Conservation (phyloP, 1,140 invertebrate species). For the Drosophila equinoxialis region DNA sequence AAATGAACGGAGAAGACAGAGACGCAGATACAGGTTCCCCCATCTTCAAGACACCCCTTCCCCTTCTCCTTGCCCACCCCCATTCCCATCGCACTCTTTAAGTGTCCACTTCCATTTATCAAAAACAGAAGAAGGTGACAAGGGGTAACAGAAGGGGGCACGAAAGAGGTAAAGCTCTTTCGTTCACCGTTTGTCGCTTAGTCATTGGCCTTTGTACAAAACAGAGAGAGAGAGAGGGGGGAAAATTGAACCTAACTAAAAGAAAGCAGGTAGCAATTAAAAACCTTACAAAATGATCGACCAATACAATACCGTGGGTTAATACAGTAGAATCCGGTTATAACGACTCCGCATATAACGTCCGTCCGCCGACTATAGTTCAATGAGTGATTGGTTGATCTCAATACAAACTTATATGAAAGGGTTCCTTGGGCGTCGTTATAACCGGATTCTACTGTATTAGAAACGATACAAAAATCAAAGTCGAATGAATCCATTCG, state of each 20-base stretch:
- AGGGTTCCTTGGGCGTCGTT: too few relatives aligned
- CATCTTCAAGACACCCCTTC: neutral
- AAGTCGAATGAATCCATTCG: too few relatives aligned
- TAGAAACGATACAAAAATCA: too few relatives aligned
- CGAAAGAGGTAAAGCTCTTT: constrained; percentile 24
- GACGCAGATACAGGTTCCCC: constrained; percentile 22
- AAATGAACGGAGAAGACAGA: constrained; percentile 13
- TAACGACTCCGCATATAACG: too few relatives aligned
- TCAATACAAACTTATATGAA: too few relatives aligned
- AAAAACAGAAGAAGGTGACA: constrained; percentile 16
- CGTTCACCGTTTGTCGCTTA: constrained; percentile 55
- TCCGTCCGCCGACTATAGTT: too few relatives aligned
- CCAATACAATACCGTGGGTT: neutral
- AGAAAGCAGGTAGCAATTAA: constrained; percentile 28
- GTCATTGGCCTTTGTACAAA: constrained; percentile 33
- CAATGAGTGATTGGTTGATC: too few relatives aligned
- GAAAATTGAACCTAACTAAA: constrained; percentile 2
- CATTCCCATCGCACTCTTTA: neutral
- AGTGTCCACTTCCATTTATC: neutral
- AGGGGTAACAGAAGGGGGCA: neutral
- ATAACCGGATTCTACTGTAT: too few relatives aligned
- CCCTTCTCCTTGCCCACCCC: too few relatives aligned
- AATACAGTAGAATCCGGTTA: too few relatives aligned
- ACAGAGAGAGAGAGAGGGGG: neutral
- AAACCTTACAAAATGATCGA: neutral